These are phyloP conservation scores for Sebastes minor DNA, from an alignment of 2,797 vertebrate genomes.

Conservation along the genomic window DNA sequence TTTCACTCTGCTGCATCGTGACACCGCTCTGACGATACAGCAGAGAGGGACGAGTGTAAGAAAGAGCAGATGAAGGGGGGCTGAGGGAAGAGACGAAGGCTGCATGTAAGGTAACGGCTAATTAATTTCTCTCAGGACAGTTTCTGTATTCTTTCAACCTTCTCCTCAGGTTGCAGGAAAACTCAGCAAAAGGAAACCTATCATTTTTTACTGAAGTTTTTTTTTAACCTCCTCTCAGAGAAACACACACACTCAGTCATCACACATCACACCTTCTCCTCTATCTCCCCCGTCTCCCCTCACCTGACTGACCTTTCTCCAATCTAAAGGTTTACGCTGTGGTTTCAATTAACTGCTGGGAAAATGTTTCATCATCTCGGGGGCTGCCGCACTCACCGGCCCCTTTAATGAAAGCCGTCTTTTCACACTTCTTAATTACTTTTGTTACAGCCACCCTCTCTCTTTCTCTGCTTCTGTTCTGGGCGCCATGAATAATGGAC, in stretches of 20 bases:
- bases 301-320: constrained; percentile 41
- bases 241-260: neutral
- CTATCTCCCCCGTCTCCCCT: neutral
- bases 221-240: neutral
- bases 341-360: constrained; percentile 53
- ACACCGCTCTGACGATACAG: constrained; percentile 1
- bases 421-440: constrained; percentile 67
- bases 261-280: neutral
- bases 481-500: constrained; percentile 45
- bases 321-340: constrained; percentile 42
- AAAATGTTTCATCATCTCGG: constrained; percentile 51
- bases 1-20: constrained; percentile 3
- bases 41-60: neutral
- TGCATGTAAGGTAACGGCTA: constrained; percentile 22
- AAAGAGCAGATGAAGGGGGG: neutral
- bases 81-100: neutral
- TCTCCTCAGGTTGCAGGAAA: neutral
- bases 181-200: neutral
- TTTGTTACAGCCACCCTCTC: constrained; percentile 27
- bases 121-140: constrained; percentile 38
- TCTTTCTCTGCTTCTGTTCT: constrained; percentile 16
- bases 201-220: neutral
- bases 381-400: constrained; percentile 2
- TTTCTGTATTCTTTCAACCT: constrained; percentile 11
- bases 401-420: constrained; percentile 48